Base-by-base conservation (phyloP, 2,797 vertebrate species). In the Iguana delicatissima region DNA sequence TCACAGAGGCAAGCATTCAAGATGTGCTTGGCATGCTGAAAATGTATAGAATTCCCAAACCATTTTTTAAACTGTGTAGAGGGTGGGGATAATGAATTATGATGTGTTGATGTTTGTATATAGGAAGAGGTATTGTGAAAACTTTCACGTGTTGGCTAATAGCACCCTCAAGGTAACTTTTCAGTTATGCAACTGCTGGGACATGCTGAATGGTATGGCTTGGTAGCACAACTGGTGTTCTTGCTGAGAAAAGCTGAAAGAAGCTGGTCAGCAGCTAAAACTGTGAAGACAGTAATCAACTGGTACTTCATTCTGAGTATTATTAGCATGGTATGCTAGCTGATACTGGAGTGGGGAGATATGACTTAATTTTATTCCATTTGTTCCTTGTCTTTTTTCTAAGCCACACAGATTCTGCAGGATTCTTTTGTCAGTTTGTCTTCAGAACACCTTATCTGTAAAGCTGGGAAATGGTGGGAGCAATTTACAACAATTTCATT, bases 101-200 rank as follows among this genome's bases (percentile, higher is more conserved):
- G 69, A 86, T 74, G 84, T 55, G n/a, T 55, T 72, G 69, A 73
- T 79, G 4, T 83, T 82, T 82, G 20, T 76, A 59, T 55, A 6
- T 24, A 80, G 69, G 84, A 87, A 94, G 79, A 89, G 88, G 89
- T 91, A 91, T 77, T 0, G n/a, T 55, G 87, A 93, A 93, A 95
- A 92, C 89, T 9, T 85, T 72, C 72, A 90, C 57, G 13, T 38
- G 59, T 94, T 96, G 91, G 82, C 92, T 92, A 95, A 95, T 73
- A 62, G 52, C 83, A 92, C 90, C 91, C 87, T 94, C 88, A 92
- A 94, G 94, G 92, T 77, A 94, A 95, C 88, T 62, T 57, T 85
- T 81, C 16, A 26, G 0, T 95, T 96, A 93, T 89, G 93, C 89
- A 95, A 96, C 84, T 85, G 26, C 52, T 35, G 73, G 0, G 8